Evolutionary conservation across 2,888 invertebrate genomes (phyloP), one percentile per base, ranked within the genome.

Genomic region (Artemia sp.): DNA sequence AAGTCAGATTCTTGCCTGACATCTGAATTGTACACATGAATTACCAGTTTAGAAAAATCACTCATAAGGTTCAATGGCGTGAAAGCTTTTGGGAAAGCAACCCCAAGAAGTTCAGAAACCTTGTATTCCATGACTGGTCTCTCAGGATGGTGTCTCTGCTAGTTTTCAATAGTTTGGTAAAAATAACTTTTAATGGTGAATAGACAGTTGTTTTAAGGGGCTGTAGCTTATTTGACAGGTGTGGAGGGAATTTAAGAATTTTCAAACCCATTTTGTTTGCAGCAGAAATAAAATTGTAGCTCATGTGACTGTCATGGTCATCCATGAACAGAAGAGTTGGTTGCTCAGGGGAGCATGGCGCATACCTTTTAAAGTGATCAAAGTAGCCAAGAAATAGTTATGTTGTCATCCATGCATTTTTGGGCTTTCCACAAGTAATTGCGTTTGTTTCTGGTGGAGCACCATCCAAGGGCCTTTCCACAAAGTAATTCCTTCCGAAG

Each of bases 251-350:
- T 53, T 12, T 53, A 12, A 53, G 53, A 12, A 53, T 53, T 53
- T 53, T 12, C 53, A 53, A 53, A 12, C 53, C 53, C 53, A 53
- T 53, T n/a, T 53, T n/a, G 53, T 53, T 53, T n/a, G 53, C 53
- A 53, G n/a, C 53, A 53, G 53, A 53, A 53, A 53, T 53, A n/a
- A 53, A 53, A n/a, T 53, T 53, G 53, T 53, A 53, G 53, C 53
- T 12, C 53, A 53, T 53, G 53, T 53, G 53, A 53, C 53, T 53
- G n/a, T 53, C 53, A 53, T 53, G 53, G 53, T n/a, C n/a, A n/a
- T 53, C 53, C 53, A 53, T 53, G 53, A 53, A n/a, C 12, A 53
- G 53, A 53, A 53, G 53, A n/a, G n/a, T n/a, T 53, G 53, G 53
- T 53, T 53, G 53, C 53, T 53, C 53, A 53, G 53, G 12, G n/a